Percentiles rank a stretch among this genome's conserved stretches.
These are phyloP conservation scores for Morone saxatilis DNA, from an alignment of 2,113 vertebrate genomes.

Conservation along the genomic window DNA sequence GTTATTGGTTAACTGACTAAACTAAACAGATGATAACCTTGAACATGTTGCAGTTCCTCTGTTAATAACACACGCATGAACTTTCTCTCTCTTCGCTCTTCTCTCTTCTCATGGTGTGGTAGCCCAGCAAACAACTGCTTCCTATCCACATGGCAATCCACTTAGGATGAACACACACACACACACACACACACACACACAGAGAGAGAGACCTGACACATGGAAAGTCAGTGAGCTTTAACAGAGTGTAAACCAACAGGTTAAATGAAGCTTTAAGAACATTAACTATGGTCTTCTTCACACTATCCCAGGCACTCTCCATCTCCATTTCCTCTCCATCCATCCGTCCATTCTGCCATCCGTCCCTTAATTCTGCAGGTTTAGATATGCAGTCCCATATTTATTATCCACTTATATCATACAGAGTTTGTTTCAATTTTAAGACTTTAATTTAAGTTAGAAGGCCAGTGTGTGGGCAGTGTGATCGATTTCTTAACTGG, in stretches of 20 bases:
- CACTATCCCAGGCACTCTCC: slow-evolving; percentile 2
- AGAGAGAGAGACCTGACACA: not conserved
- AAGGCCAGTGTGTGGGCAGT: slow-evolving; percentile 38
- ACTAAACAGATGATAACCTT: not conserved
- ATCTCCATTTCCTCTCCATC: slow-evolving; percentile 1
- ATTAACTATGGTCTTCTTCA: slow-evolving; percentile 27
- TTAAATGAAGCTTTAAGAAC: slow-evolving; percentile 56
- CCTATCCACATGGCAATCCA: not conserved
- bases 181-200: not conserved
- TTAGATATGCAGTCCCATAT: not conserved
- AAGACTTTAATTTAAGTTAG: slow-evolving; percentile 20
- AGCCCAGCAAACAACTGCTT: slow-evolving; percentile 5
- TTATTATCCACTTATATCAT: not conserved
- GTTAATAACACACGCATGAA: slow-evolving; percentile 12
- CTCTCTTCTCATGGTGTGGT: slow-evolving; percentile 8
- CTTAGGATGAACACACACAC: slow-evolving; percentile 5
- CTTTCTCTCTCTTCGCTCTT: not conserved
- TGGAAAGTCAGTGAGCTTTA: slow-evolving; percentile 35
- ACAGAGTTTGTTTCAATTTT: not conserved
- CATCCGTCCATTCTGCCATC: not conserved
- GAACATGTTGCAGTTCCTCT: slow-evolving; percentile 9
- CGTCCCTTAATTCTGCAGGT: not conserved
- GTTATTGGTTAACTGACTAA: not conserved
- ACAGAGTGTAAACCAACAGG: slow-evolving; percentile 45
- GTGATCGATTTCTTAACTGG: slow-evolving; percentile 9